phyloP scores from a whole-genome alignment of 2,888 invertebrate species.

The Eucera pruinosa region DNA sequence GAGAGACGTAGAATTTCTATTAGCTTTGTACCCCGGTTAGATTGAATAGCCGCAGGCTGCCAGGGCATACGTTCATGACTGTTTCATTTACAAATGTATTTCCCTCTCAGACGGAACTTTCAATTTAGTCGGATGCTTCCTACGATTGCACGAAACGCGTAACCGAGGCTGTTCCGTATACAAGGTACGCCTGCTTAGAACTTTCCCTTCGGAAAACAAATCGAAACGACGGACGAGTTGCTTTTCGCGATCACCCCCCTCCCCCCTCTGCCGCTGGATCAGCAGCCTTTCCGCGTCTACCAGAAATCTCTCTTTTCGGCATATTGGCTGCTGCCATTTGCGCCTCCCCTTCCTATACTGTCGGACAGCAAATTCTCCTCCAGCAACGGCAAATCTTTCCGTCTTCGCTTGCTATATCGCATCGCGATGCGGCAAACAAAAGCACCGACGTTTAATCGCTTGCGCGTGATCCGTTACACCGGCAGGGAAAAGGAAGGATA shows the following conservation, averaged over 20 bases:
- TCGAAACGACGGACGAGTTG: constrained; percentile 65
- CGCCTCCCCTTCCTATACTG: too few relatives aligned
- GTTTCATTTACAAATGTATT: constrained; percentile 84
- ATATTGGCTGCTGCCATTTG: too few relatives aligned
- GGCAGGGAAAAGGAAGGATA: constrained; percentile 79
- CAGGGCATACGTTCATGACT: constrained; percentile 80
- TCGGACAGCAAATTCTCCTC: too few relatives aligned
- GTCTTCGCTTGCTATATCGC: too few relatives aligned
- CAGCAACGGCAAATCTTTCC: too few relatives aligned
- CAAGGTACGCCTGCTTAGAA: constrained; percentile 60
- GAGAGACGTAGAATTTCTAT: constrained; percentile 80
- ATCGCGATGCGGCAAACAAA: too few relatives aligned
- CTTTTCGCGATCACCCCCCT: constrained; percentile 31
- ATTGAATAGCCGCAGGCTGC: constrained; percentile 80
- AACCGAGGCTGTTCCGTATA: constrained; percentile 53
- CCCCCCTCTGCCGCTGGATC: neutral
- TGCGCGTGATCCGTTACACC: constrained; percentile 78
- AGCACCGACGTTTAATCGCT: constrained; percentile 78
- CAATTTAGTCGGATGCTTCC: constrained; percentile 81
- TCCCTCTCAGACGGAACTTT: constrained; percentile 81
- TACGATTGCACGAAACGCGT: constrained; percentile 70
- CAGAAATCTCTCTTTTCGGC: too few relatives aligned
- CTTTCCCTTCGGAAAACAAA: constrained; percentile 62
- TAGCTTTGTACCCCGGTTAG: constrained; percentile 80
- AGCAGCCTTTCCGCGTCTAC: too few relatives aligned